These are phyloP conservation scores for Octodonta nipae DNA, from an alignment of 2,888 invertebrate genomes.

Conservation along the genomic window DNA sequence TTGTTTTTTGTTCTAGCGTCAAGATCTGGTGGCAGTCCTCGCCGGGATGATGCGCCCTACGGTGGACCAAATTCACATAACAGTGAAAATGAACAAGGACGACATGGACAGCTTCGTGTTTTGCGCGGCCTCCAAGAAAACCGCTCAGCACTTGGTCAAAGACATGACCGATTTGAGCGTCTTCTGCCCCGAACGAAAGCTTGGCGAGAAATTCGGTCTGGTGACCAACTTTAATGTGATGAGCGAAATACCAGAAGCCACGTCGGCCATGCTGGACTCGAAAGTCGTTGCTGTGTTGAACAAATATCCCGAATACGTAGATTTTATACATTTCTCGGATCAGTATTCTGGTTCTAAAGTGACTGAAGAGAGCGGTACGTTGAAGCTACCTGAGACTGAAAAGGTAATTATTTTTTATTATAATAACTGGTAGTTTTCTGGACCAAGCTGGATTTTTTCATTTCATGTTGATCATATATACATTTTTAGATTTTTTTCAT, in stretches of 20 bases:
- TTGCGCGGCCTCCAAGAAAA: constrained; percentile 80
- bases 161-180: constrained; percentile 76
- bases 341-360: constrained; percentile 84
- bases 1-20: constrained; percentile 50
- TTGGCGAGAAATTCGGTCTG: constrained; percentile 31
- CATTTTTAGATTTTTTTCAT: too few relatives aligned
- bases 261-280: constrained; percentile 70
- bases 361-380: constrained; percentile 51
- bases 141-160: constrained; percentile 68
- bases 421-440: background rate
- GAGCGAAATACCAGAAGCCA: constrained; percentile 83
- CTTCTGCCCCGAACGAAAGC: constrained; percentile 31
- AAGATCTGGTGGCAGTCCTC: constrained; percentile 82
- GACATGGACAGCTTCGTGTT: constrained; percentile 91
- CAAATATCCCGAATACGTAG: constrained; percentile 72
- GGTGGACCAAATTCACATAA: constrained; percentile 74
- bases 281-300: constrained; percentile 60
- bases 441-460: too few relatives aligned
- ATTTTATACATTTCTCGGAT: constrained; percentile 95
- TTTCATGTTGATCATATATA: too few relatives aligned
- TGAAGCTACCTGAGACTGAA: constrained; percentile 31
- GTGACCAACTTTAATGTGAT: constrained; percentile 50
- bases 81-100: constrained; percentile 74
- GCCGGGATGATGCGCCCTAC: constrained; percentile 72
- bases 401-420: constrained; percentile 23